Evolutionary conservation across 2,113 vertebrate genomes (phyloP).

Genomic region (Platichthys flesus): DNA sequence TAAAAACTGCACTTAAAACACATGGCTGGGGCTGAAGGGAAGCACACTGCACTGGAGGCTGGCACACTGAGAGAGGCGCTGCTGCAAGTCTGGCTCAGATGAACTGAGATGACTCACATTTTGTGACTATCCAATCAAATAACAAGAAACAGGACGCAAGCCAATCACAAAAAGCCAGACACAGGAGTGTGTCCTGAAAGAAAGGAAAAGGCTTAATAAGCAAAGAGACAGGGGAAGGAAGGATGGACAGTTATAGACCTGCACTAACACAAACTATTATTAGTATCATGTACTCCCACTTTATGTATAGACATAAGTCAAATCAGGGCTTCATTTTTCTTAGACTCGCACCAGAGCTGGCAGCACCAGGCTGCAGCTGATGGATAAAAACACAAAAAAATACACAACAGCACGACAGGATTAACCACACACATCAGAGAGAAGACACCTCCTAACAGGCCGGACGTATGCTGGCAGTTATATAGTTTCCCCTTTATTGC

Average conservation of each 20-base stretch:
- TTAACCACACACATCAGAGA: no score
- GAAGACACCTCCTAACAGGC: background rate
- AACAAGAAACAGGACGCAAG: slow-evolving; percentile 36
- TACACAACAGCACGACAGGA: background rate
- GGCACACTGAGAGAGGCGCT: slow-evolving; percentile 71
- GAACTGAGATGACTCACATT: slow-evolving; percentile 80
- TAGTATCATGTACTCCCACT: background rate
- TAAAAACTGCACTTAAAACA: slow-evolving; percentile 57
- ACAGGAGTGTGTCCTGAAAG: slow-evolving; percentile 10
- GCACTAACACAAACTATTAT: slow-evolving; percentile 24
- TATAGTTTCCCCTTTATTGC: background rate
- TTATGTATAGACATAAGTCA: background rate
- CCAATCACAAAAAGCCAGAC: slow-evolving; percentile 25
- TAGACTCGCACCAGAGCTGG: no score
- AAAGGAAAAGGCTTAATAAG: slow-evolving; percentile 23
- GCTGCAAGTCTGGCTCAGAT: slow-evolving; percentile 65
- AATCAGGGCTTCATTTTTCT: background rate
- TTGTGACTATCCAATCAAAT: slow-evolving; percentile 61
- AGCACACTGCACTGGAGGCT: slow-evolving; percentile 76
- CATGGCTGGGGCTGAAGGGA: slow-evolving; percentile 47
- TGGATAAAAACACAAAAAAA: background rate
- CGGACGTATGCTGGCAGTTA: background rate
- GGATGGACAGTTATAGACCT: slow-evolving; percentile 14
- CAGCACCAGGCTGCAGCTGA: slow-evolving; percentile 12
- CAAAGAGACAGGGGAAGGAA: slow-evolving; percentile 3